phyloP scores from a whole-genome alignment of 2,113 vertebrate species.

The Ciconia stormi region DNA sequence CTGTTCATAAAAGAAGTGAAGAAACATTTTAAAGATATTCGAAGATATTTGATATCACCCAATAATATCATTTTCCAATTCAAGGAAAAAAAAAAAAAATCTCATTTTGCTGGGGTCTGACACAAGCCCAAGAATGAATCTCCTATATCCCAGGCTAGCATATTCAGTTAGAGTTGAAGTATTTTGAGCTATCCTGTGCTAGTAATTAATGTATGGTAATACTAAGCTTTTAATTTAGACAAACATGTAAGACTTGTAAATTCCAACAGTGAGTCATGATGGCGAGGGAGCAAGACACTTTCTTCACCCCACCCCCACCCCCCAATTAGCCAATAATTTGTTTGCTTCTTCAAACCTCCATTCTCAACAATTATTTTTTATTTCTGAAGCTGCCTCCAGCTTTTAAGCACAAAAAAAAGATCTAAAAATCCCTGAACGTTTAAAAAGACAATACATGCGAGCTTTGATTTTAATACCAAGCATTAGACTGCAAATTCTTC shows the following conservation, averaged over 20 bases:
- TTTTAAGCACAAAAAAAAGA: background rate
- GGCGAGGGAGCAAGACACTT: background rate
- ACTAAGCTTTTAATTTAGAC: conserved; percentile 27
- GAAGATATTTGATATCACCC: background rate
- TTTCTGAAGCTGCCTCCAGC: background rate
- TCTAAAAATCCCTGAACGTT: accelerated
- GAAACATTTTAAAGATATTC: background rate
- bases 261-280: conserved; percentile 8
- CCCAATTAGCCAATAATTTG: background rate
- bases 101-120: background rate
- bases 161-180: background rate
- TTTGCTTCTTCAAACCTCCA: background rate
- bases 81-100: background rate
- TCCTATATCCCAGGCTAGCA: background rate
- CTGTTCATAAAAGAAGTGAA: background rate
- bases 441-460: background rate
- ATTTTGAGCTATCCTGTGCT: background rate
- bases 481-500: background rate
- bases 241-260: conserved; percentile 29
- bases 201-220: background rate
- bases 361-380: background rate
- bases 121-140: background rate
- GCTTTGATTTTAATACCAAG: background rate
- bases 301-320: background rate
- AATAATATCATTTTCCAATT: background rate